Percentiles rank a stretch among this genome's conserved stretches.
phyloP scores from a whole-genome alignment of 2,113 vertebrate species.

The Sitta europaea region DNA sequence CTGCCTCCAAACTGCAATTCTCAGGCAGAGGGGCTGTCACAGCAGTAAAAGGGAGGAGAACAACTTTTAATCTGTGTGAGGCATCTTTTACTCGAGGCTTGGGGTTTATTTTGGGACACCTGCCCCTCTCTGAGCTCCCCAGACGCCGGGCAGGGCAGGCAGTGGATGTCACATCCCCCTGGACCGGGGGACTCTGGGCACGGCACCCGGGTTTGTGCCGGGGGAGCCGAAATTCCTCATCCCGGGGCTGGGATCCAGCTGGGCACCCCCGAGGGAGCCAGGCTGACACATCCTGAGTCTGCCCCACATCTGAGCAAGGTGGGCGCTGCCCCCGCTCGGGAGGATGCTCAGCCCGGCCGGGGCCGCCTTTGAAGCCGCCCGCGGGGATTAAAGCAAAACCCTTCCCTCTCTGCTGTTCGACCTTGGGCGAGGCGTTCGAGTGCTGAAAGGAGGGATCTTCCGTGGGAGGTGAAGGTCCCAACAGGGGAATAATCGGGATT shows the following conservation, averaged over 20 bases:
- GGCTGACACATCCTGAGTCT: not conserved
- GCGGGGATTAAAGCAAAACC: not conserved
- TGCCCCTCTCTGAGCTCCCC: not conserved
- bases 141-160: not conserved
- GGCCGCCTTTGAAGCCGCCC: not conserved
- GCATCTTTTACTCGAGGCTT: not conserved
- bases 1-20: not conserved
- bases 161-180: fast-evolving
- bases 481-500: not conserved
- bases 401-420: not conserved
- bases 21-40: not conserved
- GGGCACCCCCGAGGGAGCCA: not conserved
- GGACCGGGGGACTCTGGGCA: too few species aligned
- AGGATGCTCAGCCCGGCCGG: not conserved
- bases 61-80: fast-evolving
- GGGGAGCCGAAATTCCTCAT: not conserved
- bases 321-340: not conserved
- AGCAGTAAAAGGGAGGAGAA: not conserved
- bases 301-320: not conserved
- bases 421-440: not conserved
- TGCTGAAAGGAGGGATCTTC: not conserved
- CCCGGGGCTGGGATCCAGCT: not conserved
- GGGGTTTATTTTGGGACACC: not conserved
- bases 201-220: not conserved
- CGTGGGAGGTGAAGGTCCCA: not conserved